These are phyloP conservation scores for Rutilus rutilus DNA, from an alignment of 2,113 vertebrate species.

Conservation along the genomic window DNA sequence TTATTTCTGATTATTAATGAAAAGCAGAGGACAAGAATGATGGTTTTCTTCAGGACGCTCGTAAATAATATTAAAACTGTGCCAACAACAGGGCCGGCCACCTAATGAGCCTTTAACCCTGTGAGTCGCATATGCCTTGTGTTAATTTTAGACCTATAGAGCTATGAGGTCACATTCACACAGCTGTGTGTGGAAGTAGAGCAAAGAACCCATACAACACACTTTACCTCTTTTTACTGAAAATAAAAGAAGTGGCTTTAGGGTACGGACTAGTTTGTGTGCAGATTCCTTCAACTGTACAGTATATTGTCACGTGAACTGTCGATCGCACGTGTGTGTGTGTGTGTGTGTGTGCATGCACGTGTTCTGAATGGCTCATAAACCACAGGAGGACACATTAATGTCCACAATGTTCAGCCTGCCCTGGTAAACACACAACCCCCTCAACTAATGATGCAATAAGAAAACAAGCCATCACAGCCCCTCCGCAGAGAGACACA, in stretches of 20 bases:
- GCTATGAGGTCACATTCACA: constrained; percentile 14
- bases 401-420: constrained; percentile 86
- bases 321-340: constrained; percentile 9
- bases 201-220: not conserved
- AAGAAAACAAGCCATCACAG: constrained; percentile 86
- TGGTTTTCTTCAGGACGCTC: constrained; percentile 56
- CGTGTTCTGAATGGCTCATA: constrained; percentile 71
- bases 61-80: constrained; percentile 75
- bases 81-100: constrained; percentile 58
- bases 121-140: constrained; percentile 52
- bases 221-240: constrained; percentile 5
- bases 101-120: constrained; percentile 68
- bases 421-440: constrained; percentile 87
- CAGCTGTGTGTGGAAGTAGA: not conserved
- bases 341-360: constrained; percentile 48
- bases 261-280: constrained; percentile 13
- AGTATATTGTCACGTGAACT: constrained; percentile 6
- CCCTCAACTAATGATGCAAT: constrained; percentile 91
- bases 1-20: constrained; percentile 77
- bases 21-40: constrained; percentile 66
- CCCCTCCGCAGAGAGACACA: constrained; percentile 79
- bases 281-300: constrained; percentile 17
- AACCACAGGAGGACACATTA: constrained; percentile 89
- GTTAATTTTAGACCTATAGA: constrained; percentile 47
- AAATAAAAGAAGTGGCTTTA: constrained; percentile 37